Conservation (phyloP, 2,113 vertebrate genomes). For the Penelope pileata region DNA sequence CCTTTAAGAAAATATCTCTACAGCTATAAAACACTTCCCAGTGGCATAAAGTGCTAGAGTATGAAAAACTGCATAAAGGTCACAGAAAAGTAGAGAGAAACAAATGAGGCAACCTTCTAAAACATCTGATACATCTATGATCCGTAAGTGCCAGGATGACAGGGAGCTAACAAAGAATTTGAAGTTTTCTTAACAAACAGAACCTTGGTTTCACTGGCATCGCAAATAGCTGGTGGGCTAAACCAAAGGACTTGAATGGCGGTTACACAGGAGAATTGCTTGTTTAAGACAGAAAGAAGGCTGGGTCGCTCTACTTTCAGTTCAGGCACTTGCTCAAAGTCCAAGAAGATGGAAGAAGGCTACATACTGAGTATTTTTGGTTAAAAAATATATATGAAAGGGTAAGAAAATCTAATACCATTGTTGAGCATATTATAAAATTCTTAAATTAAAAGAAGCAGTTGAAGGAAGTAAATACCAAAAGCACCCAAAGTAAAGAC, state of each 20-base stretch:
- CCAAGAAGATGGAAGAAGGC: background rate
- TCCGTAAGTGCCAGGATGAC: background rate
- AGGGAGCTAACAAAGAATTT: background rate
- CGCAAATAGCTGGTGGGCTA: background rate
- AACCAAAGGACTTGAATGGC: background rate
- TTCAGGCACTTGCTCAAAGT: background rate
- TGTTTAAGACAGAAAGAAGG: background rate
- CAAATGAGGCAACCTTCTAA: background rate
- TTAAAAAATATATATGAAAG: background rate
- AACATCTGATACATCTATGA: background rate
- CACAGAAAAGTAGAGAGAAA: background rate
- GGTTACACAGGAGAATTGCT: background rate
- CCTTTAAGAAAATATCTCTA: background rate
- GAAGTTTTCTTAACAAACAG: background rate
- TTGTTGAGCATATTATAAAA: background rate
- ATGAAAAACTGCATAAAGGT: background rate
- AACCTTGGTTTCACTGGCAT: background rate
- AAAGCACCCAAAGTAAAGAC: background rate
- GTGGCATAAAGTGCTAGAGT: background rate
- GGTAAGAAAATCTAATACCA: background rate
- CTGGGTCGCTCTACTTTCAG: background rate
- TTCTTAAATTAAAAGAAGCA: background rate
- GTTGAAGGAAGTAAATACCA: background rate
- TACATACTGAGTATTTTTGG: background rate
- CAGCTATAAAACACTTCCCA: background rate